Percentiles rank a stretch among this genome's conserved stretches.
Evolutionary conservation across 2,888 invertebrate species (phyloP).

Genomic region (Alloplasta piceator): DNA sequence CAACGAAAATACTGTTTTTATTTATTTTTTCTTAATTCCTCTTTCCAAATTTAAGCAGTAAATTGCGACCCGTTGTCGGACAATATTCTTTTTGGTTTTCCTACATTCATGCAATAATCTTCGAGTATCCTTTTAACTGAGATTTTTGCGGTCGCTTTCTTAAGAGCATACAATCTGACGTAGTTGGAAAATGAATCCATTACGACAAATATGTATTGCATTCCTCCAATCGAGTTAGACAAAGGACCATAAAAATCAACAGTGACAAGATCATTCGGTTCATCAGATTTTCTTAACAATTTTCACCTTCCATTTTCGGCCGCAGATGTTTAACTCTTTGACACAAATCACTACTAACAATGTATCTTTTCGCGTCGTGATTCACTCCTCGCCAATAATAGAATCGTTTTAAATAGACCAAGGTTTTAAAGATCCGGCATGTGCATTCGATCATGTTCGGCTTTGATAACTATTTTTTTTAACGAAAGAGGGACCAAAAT

Average conservation of each 20-base stretch:
- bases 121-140: not conserved
- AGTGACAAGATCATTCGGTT: not conserved
- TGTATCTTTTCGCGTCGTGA: not conserved
- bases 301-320: not conserved
- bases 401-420: not conserved
- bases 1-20: conserved; percentile 48
- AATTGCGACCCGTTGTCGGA: not conserved
- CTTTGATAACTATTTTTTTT: not conserved
- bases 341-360: not conserved
- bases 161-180: not conserved
- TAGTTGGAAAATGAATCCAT: not conserved
- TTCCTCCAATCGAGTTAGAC: not conserved
- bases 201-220: not conserved
- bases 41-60: not conserved
- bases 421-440: not conserved
- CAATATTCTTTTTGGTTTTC: not conserved
- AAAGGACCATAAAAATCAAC: not conserved
- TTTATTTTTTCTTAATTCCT: not conserved
- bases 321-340: not conserved
- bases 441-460: not conserved
- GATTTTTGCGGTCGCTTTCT: not conserved
- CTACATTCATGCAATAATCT: not conserved
- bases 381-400: not conserved
- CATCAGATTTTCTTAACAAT: not conserved
- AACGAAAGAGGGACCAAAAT: not conserved